Conservation (phyloP, 2,888 invertebrate species). For the Cosmopolites sordidus region DNA sequence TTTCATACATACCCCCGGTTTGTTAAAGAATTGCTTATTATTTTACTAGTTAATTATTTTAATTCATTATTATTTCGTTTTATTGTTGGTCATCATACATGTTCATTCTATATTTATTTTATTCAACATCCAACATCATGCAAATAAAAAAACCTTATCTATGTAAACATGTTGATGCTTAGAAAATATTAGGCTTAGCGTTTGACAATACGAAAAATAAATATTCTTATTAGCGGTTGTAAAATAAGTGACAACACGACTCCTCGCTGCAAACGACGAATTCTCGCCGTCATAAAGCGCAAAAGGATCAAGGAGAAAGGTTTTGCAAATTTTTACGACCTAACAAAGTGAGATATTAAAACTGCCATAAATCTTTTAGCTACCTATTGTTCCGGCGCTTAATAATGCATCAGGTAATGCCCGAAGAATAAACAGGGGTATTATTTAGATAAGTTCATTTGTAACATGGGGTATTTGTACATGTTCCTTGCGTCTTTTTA, state of each 20-base stretch:
- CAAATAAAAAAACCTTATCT: too few species aligned
- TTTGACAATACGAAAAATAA: too few species aligned
- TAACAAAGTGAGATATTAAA: constrained; percentile 1
- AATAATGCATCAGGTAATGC: not conserved
- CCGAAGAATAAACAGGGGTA: not conserved
- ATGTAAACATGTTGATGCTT: too few species aligned
- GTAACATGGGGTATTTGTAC: not conserved
- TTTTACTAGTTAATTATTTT: too few species aligned
- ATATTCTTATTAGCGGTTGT: not conserved
- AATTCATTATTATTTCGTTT: too few species aligned
- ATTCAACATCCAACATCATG: too few species aligned
- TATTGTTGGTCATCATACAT: too few species aligned
- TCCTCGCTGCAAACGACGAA: not conserved
- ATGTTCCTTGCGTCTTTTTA: not conserved
- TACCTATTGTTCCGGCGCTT: constrained; percentile 4
- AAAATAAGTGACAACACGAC: not conserved
- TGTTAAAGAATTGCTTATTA: too few species aligned
- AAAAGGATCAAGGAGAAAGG: not conserved
- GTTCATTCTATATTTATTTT: too few species aligned
- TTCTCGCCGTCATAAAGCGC: not conserved
- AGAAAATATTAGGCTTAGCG: too few species aligned
- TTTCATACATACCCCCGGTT: too few species aligned
- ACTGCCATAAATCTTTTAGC: constrained; percentile 1
- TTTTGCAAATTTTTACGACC: not conserved
- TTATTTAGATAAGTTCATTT: constrained; percentile 1